phyloP scores from a whole-genome alignment of 1,140 invertebrate genomes.

The Nymphalis io region DNA sequence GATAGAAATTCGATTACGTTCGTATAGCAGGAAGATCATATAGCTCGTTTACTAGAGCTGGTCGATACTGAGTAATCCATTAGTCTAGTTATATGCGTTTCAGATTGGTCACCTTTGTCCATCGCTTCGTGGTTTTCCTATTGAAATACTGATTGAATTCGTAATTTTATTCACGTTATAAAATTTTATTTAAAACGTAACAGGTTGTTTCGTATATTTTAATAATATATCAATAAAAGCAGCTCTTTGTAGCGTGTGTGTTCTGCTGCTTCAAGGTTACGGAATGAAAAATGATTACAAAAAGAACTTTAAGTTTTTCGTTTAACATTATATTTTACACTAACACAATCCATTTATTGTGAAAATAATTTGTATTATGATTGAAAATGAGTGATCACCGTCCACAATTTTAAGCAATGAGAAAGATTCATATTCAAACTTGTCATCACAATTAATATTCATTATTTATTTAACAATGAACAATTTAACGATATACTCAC shows the following conservation, averaged over 20 bases:
- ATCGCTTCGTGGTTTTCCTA: neutral
- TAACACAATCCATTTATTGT: neutral
- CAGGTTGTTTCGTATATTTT: neutral
- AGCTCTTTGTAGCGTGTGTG: neutral
- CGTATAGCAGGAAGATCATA: slow-evolving; percentile 26
- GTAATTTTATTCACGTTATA: neutral
- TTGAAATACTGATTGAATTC: neutral
- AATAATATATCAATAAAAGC: neutral
- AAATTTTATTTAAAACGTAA: no score
- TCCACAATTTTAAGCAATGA: neutral
- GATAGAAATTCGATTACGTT: slow-evolving; percentile 38
- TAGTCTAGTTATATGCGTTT: slow-evolving; percentile 39
- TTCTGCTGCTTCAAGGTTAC: neutral
- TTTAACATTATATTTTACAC: neutral
- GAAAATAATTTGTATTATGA: neutral
- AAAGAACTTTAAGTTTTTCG: no score
- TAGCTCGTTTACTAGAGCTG: slow-evolving; percentile 23
- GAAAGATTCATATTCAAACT: neutral
- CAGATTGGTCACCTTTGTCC: slow-evolving; percentile 2
- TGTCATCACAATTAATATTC: neutral
- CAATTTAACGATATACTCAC: neutral
- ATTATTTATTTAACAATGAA: neutral
- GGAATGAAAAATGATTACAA: neutral
- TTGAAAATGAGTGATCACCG: neutral
- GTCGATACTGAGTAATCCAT: slow-evolving; percentile 34